phyloP scores from a whole-genome alignment of 2,888 invertebrate genomes.

The Exephanes ischioxanthus region DNA sequence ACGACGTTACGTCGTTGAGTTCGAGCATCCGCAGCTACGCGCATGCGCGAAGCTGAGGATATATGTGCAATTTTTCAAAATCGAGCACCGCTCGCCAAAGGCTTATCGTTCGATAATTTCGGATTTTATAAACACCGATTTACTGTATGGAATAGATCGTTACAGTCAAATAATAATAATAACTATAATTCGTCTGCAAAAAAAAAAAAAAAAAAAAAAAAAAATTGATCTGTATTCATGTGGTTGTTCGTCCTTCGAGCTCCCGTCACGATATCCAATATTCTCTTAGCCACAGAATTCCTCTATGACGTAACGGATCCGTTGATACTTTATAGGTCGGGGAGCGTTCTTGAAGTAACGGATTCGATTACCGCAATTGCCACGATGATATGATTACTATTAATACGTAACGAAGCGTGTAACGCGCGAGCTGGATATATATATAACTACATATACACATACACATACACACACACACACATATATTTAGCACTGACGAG shows the following conservation, averaged over 20 bases:
- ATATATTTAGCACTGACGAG: neutral
- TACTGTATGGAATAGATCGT: neutral
- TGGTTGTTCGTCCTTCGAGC: neutral
- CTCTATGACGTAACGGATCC: constrained; percentile 3
- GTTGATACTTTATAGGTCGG: neutral
- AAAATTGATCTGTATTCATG: neutral
- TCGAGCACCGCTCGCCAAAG: neutral
- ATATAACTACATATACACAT: neutral
- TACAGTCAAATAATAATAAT: neutral
- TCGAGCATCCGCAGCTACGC: neutral
- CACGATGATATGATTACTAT: constrained; percentile 47
- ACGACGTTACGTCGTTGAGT: neutral
- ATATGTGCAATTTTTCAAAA: neutral
- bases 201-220: neutral
- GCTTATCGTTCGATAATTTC: neutral
- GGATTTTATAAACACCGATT: neutral
- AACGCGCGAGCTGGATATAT: neutral
- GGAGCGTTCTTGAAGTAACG: constrained; percentile 39
- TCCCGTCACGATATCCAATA: neutral
- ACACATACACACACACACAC: neutral
- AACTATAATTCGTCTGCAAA: neutral
- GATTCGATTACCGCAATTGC: constrained; percentile 43
- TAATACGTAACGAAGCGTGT: constrained; percentile 30
- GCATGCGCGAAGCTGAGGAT: neutral
- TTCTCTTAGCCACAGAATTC: constrained; percentile 2